phyloP scores from a whole-genome alignment of 2,797 vertebrate species.

The Argentina silus region DNA sequence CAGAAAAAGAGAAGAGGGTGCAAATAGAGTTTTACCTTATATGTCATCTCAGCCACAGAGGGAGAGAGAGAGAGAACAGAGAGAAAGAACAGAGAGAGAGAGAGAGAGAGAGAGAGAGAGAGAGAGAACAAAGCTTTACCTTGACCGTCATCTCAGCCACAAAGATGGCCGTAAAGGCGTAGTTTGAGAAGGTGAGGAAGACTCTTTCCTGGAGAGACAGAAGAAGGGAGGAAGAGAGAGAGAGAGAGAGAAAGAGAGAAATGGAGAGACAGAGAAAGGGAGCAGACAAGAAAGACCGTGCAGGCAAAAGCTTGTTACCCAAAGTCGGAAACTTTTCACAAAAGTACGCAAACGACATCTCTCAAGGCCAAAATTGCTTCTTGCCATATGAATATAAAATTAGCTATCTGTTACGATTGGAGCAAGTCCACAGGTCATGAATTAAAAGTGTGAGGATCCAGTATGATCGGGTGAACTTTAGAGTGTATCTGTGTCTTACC shows the following conservation, averaged over 20 bases:
- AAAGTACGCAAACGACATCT: not conserved
- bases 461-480: not conserved
- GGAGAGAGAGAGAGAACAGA: not conserved
- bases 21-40: not conserved
- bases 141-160: slow-evolving; percentile 91
- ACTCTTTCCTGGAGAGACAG: slow-evolving; percentile 79
- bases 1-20: not conserved
- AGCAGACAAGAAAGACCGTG: not conserved
- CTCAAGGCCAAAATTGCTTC: not conserved
- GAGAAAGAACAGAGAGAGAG: not conserved
- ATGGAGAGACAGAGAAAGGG: not conserved
- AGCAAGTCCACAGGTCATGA: no score
- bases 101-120: not conserved
- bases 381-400: not conserved
- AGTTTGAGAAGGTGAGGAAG: slow-evolving; percentile 90
- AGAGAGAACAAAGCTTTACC: slow-evolving; percentile 64
- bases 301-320: not conserved
- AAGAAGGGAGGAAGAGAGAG: not conserved
- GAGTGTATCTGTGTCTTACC: slow-evolving; percentile 70
- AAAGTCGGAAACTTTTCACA: not conserved
- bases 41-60: no score
- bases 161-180: slow-evolving; percentile 91
- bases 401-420: not conserved
- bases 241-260: not conserved
- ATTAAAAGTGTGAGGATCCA: no score